Evolutionary conservation across 2,797 vertebrate species (phyloP).

Genomic region (Channallabes apus): DNA sequence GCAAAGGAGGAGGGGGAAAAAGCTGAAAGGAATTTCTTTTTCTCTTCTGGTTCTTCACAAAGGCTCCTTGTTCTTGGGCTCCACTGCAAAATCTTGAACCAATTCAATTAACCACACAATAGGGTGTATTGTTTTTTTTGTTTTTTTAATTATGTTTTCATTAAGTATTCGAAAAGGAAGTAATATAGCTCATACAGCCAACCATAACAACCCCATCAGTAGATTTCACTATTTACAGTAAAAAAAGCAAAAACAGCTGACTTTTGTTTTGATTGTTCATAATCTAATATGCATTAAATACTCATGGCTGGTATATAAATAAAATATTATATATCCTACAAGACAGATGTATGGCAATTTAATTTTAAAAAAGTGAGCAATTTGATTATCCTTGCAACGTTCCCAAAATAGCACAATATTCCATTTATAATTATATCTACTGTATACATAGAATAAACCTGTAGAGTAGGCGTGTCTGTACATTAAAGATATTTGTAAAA

Average conservation of each 20-base stretch:
- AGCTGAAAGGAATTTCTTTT: slow-evolving; percentile 24
- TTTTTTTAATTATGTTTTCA: not conserved
- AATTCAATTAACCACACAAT: slow-evolving; percentile 49
- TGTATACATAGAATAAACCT: no score
- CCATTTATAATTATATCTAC: no score
- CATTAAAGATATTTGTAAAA: no score
- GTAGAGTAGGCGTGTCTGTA: no score
- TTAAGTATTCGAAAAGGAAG: slow-evolving; percentile 14
- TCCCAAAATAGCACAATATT: no score
- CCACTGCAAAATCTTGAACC: slow-evolving; percentile 44
- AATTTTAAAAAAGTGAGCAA: no score
- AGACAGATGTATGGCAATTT: not conserved
- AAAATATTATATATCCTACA: not conserved
- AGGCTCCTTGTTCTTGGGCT: slow-evolving; percentile 47
- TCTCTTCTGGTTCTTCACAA: slow-evolving; percentile 39
- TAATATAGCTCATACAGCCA: not conserved
- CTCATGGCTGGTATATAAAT: not conserved
- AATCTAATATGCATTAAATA: not conserved
- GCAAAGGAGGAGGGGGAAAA: not conserved
- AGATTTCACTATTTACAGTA: not conserved
- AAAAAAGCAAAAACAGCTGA: not conserved
- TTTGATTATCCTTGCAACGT: no score
- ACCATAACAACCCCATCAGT: no score
- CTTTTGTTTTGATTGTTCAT: not conserved
- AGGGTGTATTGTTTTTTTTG: not conserved